A percentile compares a stretch with the other conserved stretches of the same genome.
phyloP scores from a whole-genome alignment of 2,113 vertebrate genomes.

The Polypterus bichir region DNA sequence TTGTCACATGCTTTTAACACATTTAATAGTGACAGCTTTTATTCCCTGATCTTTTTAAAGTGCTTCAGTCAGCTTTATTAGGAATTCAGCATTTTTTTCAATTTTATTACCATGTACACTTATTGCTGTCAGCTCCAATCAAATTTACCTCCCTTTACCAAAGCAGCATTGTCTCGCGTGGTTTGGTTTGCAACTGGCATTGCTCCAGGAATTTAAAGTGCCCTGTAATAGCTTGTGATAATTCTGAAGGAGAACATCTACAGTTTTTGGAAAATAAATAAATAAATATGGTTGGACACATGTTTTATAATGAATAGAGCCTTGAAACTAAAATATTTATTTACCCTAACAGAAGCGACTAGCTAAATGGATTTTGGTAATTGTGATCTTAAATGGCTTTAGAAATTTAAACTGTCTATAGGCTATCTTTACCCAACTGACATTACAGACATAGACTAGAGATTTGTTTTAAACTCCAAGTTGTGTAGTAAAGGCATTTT shows the following conservation, averaged over 20 bases:
- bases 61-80: slow-evolving; percentile 11
- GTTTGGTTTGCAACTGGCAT: slow-evolving; percentile 30
- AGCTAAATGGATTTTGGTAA: slow-evolving; percentile 15
- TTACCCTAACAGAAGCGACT: slow-evolving; percentile 22
- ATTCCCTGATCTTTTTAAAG: slow-evolving; percentile 1
- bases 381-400: too few relatives aligned
- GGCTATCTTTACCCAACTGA: too few relatives aligned
- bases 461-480: too few relatives aligned
- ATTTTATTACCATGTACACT: slow-evolving; percentile 18
- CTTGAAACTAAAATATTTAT: slow-evolving; percentile 60
- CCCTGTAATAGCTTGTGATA: slow-evolving; percentile 54
- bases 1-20: slow-evolving; percentile 11
- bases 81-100: slow-evolving; percentile 8
- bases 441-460: too few relatives aligned
- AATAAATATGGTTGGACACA: slow-evolving; percentile 47
- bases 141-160: slow-evolving; percentile 18
- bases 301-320: slow-evolving; percentile 65
- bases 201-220: slow-evolving; percentile 43
- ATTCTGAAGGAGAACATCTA: slow-evolving; percentile 42
- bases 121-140: slow-evolving; percentile 20
- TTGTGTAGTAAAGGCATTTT: too few relatives aligned
- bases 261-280: slow-evolving; percentile 35
- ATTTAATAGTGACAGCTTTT: slow-evolving; percentile 6
- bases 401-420: too few relatives aligned
- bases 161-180: slow-evolving; percentile 31